Evolutionary conservation across 2,888 invertebrate species (phyloP).

Genomic region (Cataglyphis altisquamis): DNA sequence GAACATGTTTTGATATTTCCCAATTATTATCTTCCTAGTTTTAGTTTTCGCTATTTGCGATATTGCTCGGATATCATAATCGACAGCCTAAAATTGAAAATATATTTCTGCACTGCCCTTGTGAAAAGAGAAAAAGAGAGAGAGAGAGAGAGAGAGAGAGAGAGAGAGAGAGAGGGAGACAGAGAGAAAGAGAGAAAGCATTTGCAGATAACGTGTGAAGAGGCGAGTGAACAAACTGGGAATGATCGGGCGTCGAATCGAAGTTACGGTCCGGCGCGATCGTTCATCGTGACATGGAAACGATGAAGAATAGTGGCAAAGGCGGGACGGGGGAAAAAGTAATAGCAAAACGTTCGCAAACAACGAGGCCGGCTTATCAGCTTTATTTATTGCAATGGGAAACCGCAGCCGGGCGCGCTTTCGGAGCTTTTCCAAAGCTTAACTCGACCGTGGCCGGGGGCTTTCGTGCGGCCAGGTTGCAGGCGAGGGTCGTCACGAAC

Average conservation of each 20-base stretch:
- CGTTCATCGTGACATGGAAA: conserved; percentile 67
- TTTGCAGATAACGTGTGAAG: conserved; percentile 46
- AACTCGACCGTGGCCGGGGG: conserved; percentile 60
- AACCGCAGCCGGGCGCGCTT: conserved; percentile 72
- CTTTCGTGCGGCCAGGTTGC: conserved; percentile 54
- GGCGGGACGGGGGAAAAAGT: conserved; percentile 70
- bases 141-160: not conserved
- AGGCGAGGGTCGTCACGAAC: conserved; percentile 62
- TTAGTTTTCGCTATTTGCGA: not conserved
- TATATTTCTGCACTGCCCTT: conserved; percentile 16
- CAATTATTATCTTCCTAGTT: conserved; percentile 9
- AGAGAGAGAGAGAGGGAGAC: not conserved
- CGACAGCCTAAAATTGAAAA: conserved; percentile 8
- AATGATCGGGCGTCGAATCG: conserved; percentile 57
- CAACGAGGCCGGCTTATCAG: conserved; percentile 78
- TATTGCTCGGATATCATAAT: not conserved
- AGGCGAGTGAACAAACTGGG: conserved; percentile 13
- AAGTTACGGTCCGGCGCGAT: conserved; percentile 55
- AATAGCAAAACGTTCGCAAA: conserved; percentile 78
- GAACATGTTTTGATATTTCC: not conserved
- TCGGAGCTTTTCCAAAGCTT: conserved; percentile 70
- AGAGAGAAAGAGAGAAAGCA: not conserved
- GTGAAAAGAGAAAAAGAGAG: no score
- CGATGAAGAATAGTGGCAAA: conserved; percentile 66
- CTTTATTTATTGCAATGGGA: conserved; percentile 80